phyloP scores from a whole-genome alignment of 2,888 invertebrate genomes.

The Caenorhabditis doughertyi region DNA sequence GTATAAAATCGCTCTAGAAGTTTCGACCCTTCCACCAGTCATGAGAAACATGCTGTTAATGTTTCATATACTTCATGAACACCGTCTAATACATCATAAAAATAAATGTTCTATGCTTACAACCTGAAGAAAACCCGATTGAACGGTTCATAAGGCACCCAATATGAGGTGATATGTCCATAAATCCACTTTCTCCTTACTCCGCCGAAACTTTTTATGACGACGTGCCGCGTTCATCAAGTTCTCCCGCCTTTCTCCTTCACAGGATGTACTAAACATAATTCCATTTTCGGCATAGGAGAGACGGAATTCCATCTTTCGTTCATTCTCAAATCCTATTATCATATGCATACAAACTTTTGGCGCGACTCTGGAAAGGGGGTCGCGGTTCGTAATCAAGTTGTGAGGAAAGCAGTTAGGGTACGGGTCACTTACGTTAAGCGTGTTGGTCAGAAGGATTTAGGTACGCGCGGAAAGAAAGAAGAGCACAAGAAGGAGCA shows the following conservation, averaged over 20 bases:
- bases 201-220: conserved; percentile 42
- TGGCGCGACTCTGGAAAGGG: background rate
- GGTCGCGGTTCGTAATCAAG: conserved; percentile 55
- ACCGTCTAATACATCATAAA: conserved; percentile 45
- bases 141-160: conserved; percentile 51
- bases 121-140: conserved; percentile 35
- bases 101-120: conserved; percentile 22
- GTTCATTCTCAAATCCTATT: conserved; percentile 50
- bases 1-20: background rate
- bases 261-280: conserved; percentile 46
- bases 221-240: conserved; percentile 51
- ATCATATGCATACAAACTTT: conserved; percentile 63
- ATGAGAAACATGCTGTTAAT: too few species aligned
- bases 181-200: conserved; percentile 37
- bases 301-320: conserved; percentile 47
- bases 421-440: conserved; percentile 71
- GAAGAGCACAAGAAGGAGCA: conserved; percentile 32
- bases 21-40: background rate
- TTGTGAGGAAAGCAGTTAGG: conserved; percentile 35
- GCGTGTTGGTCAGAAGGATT: conserved; percentile 69
- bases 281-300: conserved; percentile 51
- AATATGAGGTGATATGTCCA: conserved; percentile 49
- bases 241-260: conserved; percentile 16
- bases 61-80: conserved; percentile 3
- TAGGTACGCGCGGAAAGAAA: conserved; percentile 43